phyloP scores from a whole-genome alignment of 2,888 invertebrate genomes.

The Callosobruchus maculatus region DNA sequence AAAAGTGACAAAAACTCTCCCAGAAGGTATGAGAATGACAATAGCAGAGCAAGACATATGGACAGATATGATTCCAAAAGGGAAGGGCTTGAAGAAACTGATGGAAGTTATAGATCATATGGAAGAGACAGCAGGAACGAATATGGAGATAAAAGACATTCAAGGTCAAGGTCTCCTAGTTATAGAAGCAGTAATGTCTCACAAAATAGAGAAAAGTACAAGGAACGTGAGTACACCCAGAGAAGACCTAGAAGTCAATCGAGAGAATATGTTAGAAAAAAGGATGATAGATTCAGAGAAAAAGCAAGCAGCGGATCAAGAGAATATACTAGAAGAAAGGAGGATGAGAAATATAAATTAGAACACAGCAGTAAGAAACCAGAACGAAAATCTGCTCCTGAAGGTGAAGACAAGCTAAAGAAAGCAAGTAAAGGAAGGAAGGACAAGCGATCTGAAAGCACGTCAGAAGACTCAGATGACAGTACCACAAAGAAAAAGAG shows the following conservation, averaged over 20 bases:
- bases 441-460: slow-evolving; percentile 7
- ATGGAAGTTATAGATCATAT: background rate
- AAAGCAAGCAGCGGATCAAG: background rate
- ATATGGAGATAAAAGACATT: background rate
- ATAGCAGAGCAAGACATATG: background rate
- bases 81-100: too few relatives aligned
- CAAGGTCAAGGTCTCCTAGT: background rate
- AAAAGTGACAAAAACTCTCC: background rate
- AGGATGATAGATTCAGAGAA: background rate
- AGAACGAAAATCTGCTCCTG: too few relatives aligned
- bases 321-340: background rate
- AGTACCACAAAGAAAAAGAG: slow-evolving; percentile 10
- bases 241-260: background rate
- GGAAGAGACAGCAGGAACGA: background rate
- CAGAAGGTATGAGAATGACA: background rate
- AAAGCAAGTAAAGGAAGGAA: background rate
- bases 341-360: background rate
- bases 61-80: background rate
- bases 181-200: background rate
- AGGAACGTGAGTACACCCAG: background rate
- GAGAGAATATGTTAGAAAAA: background rate
- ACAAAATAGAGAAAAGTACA: background rate
- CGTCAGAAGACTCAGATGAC: slow-evolving; percentile 11
- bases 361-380: background rate
- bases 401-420: too few relatives aligned